Percentiles rank a stretch among this genome's conserved stretches.
These are phyloP conservation scores for Clarias fuscus DNA, from an alignment of 2,797 vertebrate genomes.

Conservation along the genomic window DNA sequence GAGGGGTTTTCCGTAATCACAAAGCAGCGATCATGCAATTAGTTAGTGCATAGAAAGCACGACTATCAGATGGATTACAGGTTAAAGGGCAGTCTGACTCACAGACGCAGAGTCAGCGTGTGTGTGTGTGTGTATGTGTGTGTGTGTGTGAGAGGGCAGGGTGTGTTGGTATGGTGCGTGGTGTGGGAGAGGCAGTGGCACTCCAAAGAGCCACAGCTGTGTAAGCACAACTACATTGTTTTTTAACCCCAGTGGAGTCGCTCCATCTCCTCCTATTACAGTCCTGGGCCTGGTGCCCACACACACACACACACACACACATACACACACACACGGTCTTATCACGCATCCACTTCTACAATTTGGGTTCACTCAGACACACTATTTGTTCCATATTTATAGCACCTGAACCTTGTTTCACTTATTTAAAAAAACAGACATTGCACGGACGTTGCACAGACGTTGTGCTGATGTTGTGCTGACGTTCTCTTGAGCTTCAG, in stretches of 20 bases:
- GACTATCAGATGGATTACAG: conserved; percentile 46
- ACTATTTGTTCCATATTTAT: background rate
- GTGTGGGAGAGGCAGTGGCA: conserved; percentile 58
- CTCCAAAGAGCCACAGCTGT: conserved; percentile 73
- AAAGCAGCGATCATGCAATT: conserved; percentile 22
- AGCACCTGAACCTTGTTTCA: background rate
- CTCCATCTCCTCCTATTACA: conserved; percentile 58
- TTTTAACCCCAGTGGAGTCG: conserved; percentile 64
- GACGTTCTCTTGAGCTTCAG: background rate
- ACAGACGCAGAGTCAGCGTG: background rate
- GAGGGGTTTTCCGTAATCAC: conserved; percentile 6
- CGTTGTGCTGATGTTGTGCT: background rate
- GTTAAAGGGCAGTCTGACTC: conserved; percentile 35
- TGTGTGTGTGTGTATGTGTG: conserved; percentile 24
- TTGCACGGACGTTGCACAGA: background rate
- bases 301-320: conserved; percentile 39
- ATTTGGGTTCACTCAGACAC: background rate
- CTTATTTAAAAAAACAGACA: background rate
- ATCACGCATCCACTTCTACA: conserved; percentile 4
- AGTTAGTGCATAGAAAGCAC: conserved; percentile 20
- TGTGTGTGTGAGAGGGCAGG: conserved; percentile 40
- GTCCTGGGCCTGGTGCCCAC: conserved; percentile 43
- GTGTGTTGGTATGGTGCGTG: conserved; percentile 35
- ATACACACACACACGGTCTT: conserved; percentile 24
- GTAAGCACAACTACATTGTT: conserved; percentile 73